These are phyloP conservation scores for Bemisia tabaci DNA, from an alignment of 1,140 invertebrate genomes.

Conservation along the genomic window DNA sequence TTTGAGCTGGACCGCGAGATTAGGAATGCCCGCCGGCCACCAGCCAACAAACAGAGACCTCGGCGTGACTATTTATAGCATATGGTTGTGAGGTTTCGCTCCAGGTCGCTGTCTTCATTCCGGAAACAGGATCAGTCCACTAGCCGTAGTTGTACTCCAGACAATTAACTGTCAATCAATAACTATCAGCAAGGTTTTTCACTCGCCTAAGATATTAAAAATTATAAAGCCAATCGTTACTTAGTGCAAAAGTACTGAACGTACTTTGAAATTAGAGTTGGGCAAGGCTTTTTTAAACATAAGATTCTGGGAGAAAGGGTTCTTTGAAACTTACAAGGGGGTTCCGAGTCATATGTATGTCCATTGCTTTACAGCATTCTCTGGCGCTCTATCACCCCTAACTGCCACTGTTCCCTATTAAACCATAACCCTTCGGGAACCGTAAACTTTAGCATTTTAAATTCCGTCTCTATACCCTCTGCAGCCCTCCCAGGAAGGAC, in stretches of 20 bases:
- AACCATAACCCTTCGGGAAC: no score
- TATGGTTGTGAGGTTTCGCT: not conserved
- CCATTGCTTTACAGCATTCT: no score
- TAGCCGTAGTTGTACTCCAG: not conserved
- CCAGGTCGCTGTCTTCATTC: not conserved
- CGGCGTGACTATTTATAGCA: not conserved
- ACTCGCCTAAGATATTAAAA: not conserved
- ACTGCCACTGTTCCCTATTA: no score
- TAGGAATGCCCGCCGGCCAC: conserved; percentile 42
- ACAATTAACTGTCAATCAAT: not conserved
- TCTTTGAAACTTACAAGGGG: not conserved
- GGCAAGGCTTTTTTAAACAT: no score
- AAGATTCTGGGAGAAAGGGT: not conserved
- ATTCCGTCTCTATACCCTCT: no score
- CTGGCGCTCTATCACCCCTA: no score
- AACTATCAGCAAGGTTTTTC: not conserved
- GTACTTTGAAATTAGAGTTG: not conserved
- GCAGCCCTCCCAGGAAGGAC: no score
- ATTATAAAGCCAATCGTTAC: not conserved
- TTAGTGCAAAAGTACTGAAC: not conserved
- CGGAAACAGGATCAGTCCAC: not conserved
- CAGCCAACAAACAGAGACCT: not conserved
- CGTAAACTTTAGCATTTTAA: no score
- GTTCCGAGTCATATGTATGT: no score
- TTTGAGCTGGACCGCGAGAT: conserved; percentile 78